A percentile compares a stretch with the other conserved stretches of the same genome.
These are phyloP conservation scores for Melanocharis versteri DNA, from an alignment of 2,113 vertebrate species.

Conservation along the genomic window DNA sequence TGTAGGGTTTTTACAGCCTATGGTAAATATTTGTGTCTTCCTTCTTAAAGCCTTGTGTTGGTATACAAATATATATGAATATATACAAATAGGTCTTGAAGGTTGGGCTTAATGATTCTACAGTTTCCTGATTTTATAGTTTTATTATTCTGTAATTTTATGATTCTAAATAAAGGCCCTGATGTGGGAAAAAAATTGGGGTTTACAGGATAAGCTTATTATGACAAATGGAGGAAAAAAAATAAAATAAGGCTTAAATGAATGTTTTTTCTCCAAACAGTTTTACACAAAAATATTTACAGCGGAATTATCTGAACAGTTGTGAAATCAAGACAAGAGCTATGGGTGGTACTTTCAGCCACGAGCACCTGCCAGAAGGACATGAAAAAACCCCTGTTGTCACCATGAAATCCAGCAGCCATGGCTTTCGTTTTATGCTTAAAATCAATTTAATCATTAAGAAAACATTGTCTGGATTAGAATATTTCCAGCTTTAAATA, in stretches of 20 bases:
- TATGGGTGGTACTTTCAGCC: neutral
- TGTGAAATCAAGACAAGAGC: neutral
- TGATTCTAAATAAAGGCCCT: neutral
- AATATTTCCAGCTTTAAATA: neutral
- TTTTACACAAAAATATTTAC: neutral
- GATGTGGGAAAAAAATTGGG: neutral
- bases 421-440: neutral
- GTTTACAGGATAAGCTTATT: neutral
- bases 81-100: neutral
- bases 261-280: neutral
- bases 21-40: neutral
- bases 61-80: accelerated
- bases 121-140: neutral
- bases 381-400: neutral
- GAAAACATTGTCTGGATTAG: neutral
- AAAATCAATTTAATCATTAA: neutral
- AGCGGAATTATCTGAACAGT: neutral
- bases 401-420: neutral
- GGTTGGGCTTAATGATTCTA: neutral
- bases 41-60: neutral
- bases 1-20: neutral
- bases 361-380: neutral
- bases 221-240: accelerated
- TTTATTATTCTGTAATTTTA: neutral
- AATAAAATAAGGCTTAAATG: neutral